phyloP scores from a whole-genome alignment of 1,140 invertebrate species.

The Nebria ingens region DNA sequence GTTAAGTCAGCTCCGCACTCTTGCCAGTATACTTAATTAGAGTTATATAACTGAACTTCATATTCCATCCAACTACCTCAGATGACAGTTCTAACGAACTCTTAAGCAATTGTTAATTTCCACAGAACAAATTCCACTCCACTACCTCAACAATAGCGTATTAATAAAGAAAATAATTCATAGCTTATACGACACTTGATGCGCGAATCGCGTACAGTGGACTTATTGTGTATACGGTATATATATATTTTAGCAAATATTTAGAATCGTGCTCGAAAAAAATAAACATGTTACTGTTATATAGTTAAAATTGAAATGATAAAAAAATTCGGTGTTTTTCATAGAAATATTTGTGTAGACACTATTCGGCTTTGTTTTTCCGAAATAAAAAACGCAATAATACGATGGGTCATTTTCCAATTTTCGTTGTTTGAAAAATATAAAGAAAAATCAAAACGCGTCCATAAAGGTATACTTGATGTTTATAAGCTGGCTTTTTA shows the following conservation, averaged over 20 bases:
- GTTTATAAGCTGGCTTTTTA: slow-evolving; percentile 2
- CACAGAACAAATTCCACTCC: no score
- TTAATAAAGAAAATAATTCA: no score
- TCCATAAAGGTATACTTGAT: slow-evolving; percentile 4
- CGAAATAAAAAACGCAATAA: neutral
- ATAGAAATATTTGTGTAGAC: slow-evolving; percentile 5
- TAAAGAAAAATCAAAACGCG: neutral
- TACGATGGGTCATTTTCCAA: neutral
- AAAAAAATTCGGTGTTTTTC: neutral
- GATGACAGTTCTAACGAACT: no score
- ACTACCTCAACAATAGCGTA: no score
- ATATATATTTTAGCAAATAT: slow-evolving; percentile 6
- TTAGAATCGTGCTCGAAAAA: neutral
- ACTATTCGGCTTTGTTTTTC: neutral
- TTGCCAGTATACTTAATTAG: slow-evolving; percentile 17
- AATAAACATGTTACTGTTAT: slow-evolving; percentile 2
- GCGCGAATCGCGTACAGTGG: neutral
- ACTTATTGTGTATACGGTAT: slow-evolving; percentile 1
- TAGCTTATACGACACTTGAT: neutral
- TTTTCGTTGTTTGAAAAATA: neutral
- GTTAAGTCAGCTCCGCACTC: slow-evolving; percentile 15
- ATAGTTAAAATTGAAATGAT: neutral
- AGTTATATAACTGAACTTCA: neutral
- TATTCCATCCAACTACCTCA: slow-evolving; percentile 34
- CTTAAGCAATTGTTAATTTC: no score